Percentiles rank a stretch among this genome's conserved stretches.
These are phyloP conservation scores for Drosophila stalkeri DNA, from an alignment of 2,888 invertebrate genomes.

Conservation along the genomic window DNA sequence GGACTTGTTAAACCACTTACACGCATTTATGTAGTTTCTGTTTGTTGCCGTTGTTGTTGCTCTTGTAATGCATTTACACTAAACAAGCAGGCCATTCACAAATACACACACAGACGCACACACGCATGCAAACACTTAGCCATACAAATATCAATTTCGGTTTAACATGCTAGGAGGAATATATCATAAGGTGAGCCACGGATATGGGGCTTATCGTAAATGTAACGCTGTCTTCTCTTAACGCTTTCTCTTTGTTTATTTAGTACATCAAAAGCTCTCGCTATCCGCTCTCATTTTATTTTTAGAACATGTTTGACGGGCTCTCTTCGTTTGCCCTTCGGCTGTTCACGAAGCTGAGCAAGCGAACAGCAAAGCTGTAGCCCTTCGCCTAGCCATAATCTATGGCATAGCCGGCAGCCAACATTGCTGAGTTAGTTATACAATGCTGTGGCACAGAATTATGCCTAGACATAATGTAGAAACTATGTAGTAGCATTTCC, in stretches of 20 bases:
- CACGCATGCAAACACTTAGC: constrained; percentile 40
- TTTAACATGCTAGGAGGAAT: constrained; percentile 57
- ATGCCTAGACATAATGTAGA: constrained; percentile 69
- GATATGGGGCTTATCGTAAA: constrained; percentile 54
- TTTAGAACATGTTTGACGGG: neutral
- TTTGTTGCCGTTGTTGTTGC: constrained; percentile 25
- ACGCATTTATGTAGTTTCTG: constrained; percentile 40
- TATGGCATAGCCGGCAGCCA: constrained; percentile 24
- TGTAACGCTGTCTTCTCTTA: constrained; percentile 30
- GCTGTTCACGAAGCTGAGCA: constrained; percentile 31
- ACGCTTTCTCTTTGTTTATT: constrained; percentile 41
- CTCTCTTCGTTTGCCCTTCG: constrained; percentile 12
- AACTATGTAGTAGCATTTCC: constrained; percentile 53
- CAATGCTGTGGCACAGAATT: constrained; percentile 48
- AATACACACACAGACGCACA: constrained; percentile 19
- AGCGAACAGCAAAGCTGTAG: constrained; percentile 58
- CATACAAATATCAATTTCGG: constrained; percentile 75
- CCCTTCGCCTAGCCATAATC: constrained; percentile 37
- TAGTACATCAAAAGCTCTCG: constrained; percentile 68
- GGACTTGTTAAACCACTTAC: constrained; percentile 66
- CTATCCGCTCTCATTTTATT: neutral
- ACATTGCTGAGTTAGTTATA: constrained; percentile 24
- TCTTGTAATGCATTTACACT: constrained; percentile 65
- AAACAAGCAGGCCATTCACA: constrained; percentile 64
- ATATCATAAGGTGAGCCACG: constrained; percentile 10